Base-by-base conservation (phyloP, 1,140 invertebrate genomes). In the Himalopsyche phryganea region DNA sequence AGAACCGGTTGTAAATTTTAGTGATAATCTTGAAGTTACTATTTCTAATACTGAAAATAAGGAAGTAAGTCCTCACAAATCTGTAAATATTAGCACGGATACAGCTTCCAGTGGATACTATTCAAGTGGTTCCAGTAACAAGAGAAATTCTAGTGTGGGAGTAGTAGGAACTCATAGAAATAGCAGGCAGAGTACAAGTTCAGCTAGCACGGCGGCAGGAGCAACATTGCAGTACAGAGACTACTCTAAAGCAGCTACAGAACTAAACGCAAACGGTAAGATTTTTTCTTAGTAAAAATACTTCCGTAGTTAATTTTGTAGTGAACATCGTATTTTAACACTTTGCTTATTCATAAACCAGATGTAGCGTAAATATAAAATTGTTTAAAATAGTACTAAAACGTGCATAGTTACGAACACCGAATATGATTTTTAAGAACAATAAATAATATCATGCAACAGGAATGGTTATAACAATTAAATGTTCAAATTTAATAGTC, bases 221-320 rank as follows among this genome's bases (percentile, higher is more conserved):
- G 61, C 55, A 3, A 59, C 56, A 2, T 36, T 59, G 6, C 61
- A 59, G 33, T 63, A 50, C 51, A 72, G 69, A 50, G 76, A 78
- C 28, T 63, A 76, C 28, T 70, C 72, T 7, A 75, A 73, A 46
- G 73, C 76, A 40, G 74, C 75, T 11, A 78, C 76, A 6, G 76
- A 78, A 60, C 63, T 78, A 4, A 78, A 78, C 65, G 66, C 75
- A 49, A 75, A 78, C 72, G 76, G 76, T 78, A 67, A 68, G 58
- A 65, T 42, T 10, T 48, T n/a, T n/a, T n/a, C n/a, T n/a, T n/a
- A n/a, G n/a, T n/a, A n/a, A n/a, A n/a, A n/a, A n/a, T n/a, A n/a
- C n/a, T n/a, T n/a, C n/a, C n/a, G n/a, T n/a, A n/a, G n/a, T n/a
- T n/a, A n/a, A n/a, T n/a, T n/a, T n/a, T n/a, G n/a, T n/a, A n/a